Percentiles rank a stretch among this genome's conserved stretches.
phyloP scores from a whole-genome alignment of 2,113 vertebrate species.

The Pleuronectes platessa region DNA sequence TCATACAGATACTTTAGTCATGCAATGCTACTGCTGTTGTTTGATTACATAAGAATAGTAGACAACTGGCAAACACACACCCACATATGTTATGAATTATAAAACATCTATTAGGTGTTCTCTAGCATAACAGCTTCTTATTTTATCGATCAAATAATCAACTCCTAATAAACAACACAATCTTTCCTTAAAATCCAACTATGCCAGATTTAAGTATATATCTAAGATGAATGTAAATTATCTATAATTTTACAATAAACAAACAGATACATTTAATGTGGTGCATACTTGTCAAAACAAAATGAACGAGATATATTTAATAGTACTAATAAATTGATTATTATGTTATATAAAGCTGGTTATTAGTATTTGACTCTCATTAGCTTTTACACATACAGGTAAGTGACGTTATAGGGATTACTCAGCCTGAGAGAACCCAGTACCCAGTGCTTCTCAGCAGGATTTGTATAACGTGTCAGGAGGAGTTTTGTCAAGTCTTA shows the following conservation, averaged over 20 bases:
- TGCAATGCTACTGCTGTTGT: background rate
- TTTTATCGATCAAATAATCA: no score
- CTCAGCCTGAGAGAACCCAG: background rate
- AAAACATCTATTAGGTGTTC: background rate
- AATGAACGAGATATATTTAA: background rate
- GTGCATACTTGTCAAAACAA: background rate
- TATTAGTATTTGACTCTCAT: background rate
- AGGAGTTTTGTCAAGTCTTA: slow-evolving; percentile 13
- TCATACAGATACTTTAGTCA: background rate
- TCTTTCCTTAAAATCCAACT: no score
- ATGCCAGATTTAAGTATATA: no score
- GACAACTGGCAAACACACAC: slow-evolving; percentile 5
- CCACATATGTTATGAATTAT: background rate
- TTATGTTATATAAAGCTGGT: background rate
- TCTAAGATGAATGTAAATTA: no score
- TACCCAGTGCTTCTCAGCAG: slow-evolving; percentile 1
- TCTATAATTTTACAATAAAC: background rate
- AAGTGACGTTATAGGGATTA: background rate
- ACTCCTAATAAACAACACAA: no score
- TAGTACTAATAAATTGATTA: background rate
- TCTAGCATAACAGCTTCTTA: background rate
- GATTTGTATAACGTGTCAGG: slow-evolving; percentile 12
- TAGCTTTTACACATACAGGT: background rate
- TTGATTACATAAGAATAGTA: slow-evolving; percentile 23
- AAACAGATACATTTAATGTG: background rate